Percentiles rank a stretch among this genome's conserved stretches.
phyloP scores from a whole-genome alignment of 2,888 invertebrate genomes.

The Glaucopsyche alexis region DNA sequence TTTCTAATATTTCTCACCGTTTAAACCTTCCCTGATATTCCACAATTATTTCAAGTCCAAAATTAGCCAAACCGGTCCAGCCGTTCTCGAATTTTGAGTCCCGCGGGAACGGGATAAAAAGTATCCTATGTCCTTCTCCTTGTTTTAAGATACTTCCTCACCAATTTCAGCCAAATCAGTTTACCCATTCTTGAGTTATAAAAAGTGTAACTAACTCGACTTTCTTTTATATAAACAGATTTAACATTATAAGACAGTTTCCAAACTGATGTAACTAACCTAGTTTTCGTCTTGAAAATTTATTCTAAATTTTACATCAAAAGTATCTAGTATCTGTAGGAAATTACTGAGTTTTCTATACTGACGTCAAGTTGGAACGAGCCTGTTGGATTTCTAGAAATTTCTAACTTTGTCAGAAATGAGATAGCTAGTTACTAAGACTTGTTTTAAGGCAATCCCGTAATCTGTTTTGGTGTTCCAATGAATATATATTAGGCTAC shows the following conservation, averaged over 20 bases:
- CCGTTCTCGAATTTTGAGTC: too few relatives aligned
- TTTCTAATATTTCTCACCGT: too few relatives aligned
- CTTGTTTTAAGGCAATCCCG: not conserved
- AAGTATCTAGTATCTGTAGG: not conserved
- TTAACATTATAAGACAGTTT: not conserved
- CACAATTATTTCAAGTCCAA: too few relatives aligned
- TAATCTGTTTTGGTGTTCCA: conserved; percentile 3
- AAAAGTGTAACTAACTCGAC: too few relatives aligned
- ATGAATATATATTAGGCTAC: not conserved
- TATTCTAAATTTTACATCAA: conserved; percentile 1
- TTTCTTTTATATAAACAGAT: too few relatives aligned
- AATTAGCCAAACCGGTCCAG: too few relatives aligned
- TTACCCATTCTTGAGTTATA: too few relatives aligned
- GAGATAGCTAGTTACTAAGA: not conserved
- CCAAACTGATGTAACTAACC: not conserved
- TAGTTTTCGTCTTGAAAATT: not conserved
- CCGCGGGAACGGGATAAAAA: too few relatives aligned
- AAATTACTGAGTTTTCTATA: conserved; percentile 14
- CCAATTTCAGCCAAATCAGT: too few relatives aligned
- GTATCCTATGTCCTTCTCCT: too few relatives aligned
- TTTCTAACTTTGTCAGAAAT: not conserved
- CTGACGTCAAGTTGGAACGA: not conserved
- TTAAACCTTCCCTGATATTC: too few relatives aligned
- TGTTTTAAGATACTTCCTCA: too few relatives aligned
- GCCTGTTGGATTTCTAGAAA: not conserved